Evolutionary conservation across 2,113 vertebrate species (phyloP).

Genomic region (Synchiropus splendidus): DNA sequence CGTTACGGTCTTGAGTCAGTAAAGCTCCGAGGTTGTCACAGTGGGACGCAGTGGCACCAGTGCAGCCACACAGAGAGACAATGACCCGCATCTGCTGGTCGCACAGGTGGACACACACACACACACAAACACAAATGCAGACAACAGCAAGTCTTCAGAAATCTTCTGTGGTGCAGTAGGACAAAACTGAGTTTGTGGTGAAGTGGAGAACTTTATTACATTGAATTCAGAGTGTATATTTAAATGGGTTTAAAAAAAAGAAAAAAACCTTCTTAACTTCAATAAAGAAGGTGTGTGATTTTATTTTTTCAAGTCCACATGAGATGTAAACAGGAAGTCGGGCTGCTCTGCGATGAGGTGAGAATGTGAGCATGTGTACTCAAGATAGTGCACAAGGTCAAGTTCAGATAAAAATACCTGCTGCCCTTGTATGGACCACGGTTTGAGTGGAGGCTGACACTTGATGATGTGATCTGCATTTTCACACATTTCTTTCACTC

Average conservation of each 20-base stretch:
- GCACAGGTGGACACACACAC: slow-evolving; percentile 36
- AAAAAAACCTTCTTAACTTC: no score
- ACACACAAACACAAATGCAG: no score
- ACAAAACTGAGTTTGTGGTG: no score
- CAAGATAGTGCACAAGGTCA: slow-evolving; percentile 50
- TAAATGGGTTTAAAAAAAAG: no score
- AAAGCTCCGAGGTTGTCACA: slow-evolving; percentile 11
- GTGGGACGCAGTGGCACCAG: slow-evolving; percentile 20
- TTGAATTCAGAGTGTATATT: no score
- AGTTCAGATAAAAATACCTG: slow-evolving; percentile 69
- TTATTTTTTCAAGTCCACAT: no score
- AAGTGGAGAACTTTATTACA: no score
- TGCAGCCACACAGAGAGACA: slow-evolving; percentile 14
- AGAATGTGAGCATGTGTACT: slow-evolving; percentile 58
- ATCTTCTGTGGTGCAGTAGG: no score
- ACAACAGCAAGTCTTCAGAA: background rate
- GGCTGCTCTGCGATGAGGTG: slow-evolving; percentile 20
- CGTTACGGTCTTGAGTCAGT: slow-evolving; percentile 8
- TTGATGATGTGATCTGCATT: slow-evolving; percentile 20
- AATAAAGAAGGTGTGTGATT: no score
- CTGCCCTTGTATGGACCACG: slow-evolving; percentile 63
- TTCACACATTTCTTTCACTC: slow-evolving; percentile 3
- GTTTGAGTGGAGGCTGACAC: slow-evolving; percentile 40
- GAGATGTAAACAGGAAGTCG: slow-evolving; percentile 9
- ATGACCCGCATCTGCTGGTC: slow-evolving; percentile 40